Base-by-base conservation (phyloP, 1,140 invertebrate genomes). In the Temnothorax longispinosus region DNA sequence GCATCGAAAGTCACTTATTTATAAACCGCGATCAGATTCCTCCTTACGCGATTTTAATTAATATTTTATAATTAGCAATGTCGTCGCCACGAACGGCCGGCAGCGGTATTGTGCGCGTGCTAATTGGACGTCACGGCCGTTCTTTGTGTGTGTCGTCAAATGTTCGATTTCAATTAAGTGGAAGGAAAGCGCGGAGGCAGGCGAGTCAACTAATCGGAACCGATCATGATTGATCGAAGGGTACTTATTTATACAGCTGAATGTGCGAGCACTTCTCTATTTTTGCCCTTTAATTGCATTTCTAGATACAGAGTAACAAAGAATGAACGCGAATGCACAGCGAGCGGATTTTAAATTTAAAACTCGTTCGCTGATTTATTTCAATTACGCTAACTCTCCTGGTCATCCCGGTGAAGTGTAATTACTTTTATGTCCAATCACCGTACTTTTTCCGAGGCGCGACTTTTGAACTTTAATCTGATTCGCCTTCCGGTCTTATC, bases 61-160 rank as follows among this genome's bases (percentile, higher is more conserved):
- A 93, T 93, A 92, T 91, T 93, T 93, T 91, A 89, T 92, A 93
- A 93, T 93, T 93, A 93, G 89, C 80, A 78, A 78, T 88, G 86
- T 90, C 89, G 77, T 82, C 76, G 32, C 80, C 38, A 75, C 69
- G 69, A 38, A 41, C 80, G 80, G 52, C 35, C 38, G 35, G 65
- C 52, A 75, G 54, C 44, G 65, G 65, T 27, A 75, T 82, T 82
- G 69, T 74, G n/a, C n/a, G 41, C 69, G 80, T 84, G 52, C 80
- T 84, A 84, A 84, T 84, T 84, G 80, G 56, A 84, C 54, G 80
- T 84, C 80, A 84, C 54, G 21, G 27, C 41, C 71, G 69, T 75
- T 84, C 80, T 84, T 84, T 84, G 69, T 82, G 69, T n/a, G 32
- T 27, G 2, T 50, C 41, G 80, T 74, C 80, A 72, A 75, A 84